Evolutionary conservation across 2,113 vertebrate genomes (phyloP).

Genomic region (Hemicordylus capensis): DNA sequence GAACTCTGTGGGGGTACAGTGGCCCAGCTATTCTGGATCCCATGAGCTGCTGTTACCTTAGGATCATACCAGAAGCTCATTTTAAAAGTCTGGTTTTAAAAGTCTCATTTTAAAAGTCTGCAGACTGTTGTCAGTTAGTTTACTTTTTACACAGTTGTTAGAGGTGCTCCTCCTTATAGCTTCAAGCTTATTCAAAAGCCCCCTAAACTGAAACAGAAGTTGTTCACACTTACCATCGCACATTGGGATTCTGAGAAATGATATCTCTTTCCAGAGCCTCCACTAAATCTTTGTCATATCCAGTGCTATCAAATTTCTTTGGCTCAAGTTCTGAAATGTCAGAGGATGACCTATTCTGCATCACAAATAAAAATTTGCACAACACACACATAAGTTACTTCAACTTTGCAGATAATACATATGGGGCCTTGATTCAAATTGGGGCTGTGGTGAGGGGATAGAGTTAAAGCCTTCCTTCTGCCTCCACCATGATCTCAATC

Average conservation of each 20-base stretch:
- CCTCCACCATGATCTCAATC: too few species aligned
- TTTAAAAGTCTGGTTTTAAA: not conserved
- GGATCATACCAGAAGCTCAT: not conserved
- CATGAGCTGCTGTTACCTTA: not conserved
- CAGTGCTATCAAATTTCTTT: slow-evolving; percentile 91
- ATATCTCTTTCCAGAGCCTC: slow-evolving; percentile 97
- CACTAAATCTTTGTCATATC: slow-evolving; percentile 95
- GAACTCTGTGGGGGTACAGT: not conserved
- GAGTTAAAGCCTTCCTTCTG: too few species aligned
- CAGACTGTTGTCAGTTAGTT: not conserved
- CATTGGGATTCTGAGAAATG: slow-evolving; percentile 95
- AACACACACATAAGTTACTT: not conserved
- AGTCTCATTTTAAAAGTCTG: too few species aligned
- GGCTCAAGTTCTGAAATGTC: slow-evolving; percentile 88
- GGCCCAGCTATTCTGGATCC: not conserved
- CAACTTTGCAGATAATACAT: too few species aligned
- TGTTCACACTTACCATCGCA: slow-evolving; percentile 87
- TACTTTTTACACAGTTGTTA: not conserved
- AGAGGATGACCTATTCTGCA: slow-evolving; percentile 85
- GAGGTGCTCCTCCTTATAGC: not conserved
- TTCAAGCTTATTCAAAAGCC: not conserved
- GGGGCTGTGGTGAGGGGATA: too few species aligned
- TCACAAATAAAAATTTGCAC: slow-evolving; percentile 8
- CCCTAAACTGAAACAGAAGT: not conserved
- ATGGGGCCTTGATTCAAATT: too few species aligned